These are phyloP conservation scores for Drosophila atroscutellata DNA, from an alignment of 2,888 invertebrate species.

Conservation along the genomic window DNA sequence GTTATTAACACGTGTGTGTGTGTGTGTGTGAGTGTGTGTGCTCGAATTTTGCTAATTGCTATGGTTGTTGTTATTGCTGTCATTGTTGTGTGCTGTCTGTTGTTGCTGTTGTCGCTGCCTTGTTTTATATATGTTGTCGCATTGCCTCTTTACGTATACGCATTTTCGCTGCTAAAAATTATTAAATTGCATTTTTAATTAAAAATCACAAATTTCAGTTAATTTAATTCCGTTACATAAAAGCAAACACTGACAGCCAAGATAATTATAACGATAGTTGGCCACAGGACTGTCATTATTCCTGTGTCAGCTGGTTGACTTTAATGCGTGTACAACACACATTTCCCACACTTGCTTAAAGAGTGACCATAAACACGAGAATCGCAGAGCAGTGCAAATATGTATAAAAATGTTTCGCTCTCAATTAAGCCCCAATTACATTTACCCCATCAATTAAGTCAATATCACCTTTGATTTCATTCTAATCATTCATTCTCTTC, in stretches of 20 bases:
- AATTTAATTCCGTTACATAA: conserved; percentile 30
- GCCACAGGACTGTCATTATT: conserved; percentile 13
- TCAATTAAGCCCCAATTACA: neutral
- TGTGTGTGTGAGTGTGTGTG: conserved; percentile 10
- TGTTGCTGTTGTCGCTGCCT: conserved; percentile 31
- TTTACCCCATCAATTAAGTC: neutral
- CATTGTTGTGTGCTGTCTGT: conserved; percentile 8
- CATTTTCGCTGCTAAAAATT: conserved; percentile 31
- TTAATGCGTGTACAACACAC: neutral
- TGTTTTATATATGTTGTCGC: conserved; percentile 41
- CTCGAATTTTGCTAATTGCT: conserved; percentile 73
- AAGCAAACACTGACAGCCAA: conserved; percentile 18
- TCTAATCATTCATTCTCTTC: conserved; percentile 17
- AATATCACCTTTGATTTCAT: neutral
- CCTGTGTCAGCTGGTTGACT: conserved; percentile 4
- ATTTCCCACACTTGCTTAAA: neutral
- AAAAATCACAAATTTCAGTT: conserved; percentile 58
- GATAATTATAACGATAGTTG: conserved; percentile 15
- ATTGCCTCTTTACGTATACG: conserved; percentile 28
- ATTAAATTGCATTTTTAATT: conserved; percentile 68
- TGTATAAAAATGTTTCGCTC: neutral
- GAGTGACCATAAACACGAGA: neutral
- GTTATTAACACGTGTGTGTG: conserved; percentile 45
- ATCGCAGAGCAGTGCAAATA: neutral
- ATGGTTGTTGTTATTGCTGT: conserved; percentile 51